Evolutionary conservation across 2,797 vertebrate genomes (phyloP), one percentile per base, ranked within the genome.

Genomic region (Sebastes glaucus): DNA sequence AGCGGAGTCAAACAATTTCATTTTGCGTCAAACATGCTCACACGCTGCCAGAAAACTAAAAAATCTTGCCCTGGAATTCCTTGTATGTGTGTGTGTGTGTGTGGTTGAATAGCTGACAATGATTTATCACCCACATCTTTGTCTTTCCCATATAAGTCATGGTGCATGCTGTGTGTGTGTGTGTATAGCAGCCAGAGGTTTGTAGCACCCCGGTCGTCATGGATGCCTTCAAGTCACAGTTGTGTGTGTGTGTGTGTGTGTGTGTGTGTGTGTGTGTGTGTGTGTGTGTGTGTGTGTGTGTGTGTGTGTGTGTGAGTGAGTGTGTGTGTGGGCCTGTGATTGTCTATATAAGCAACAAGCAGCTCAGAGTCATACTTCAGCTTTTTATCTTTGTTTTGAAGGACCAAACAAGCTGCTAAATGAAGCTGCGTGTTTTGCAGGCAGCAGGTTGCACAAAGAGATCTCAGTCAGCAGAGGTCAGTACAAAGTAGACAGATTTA

Each of bases 91-190:
- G 56, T 70, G 74, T 62, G 71, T 78, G 55, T 46, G 14, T 56
- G 22, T 13, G 74, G 66, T 20, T 81, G 79, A 87, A 79, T 72
- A 80, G 71, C 71, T 72, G 66, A 77, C 49, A 7, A 55, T 84
- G 86, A 94, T 95, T 91, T 92, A 90, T 94, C 74, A 85, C 69
- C 80, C 33, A 32, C 69, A 73, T 83, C 84, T 84, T 91, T 86
- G 89, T 90, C 88, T 92, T 91, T 92, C 75, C 91, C 92, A 89
- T 93, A 91, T 89, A 92, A 87, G 92, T 91, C 92, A 89, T 56
- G 87, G 74, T 32, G 53, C 68, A 71, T 74, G 62, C 42, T 62
- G n/a, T 74, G 56, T 74, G 30, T 57, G 56, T 72, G 65, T 83
- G 65, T 75, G 75, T 80, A 23, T 75, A 73, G 77, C 77, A 80